Evolutionary conservation across 2,888 invertebrate species (phyloP), one percentile per base, ranked within the genome.

Genomic region (Protophormia terraenovae): DNA sequence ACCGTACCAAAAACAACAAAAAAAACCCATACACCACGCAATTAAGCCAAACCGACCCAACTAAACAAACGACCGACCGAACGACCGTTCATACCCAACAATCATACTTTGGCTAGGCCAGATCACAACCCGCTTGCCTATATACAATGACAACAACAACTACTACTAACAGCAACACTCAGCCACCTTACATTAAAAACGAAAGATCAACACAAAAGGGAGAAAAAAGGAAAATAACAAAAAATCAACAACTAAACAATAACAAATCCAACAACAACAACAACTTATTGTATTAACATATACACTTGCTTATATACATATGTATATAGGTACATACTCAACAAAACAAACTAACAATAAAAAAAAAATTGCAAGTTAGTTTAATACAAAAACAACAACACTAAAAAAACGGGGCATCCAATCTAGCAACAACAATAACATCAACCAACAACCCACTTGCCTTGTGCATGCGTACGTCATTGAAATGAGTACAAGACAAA

Each of bases 391-490:
- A 35, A 50, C 16, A 66, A 47, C 47, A 60, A 50, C 58, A 75
- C 12, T 27, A 19, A 45, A 32, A 60, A 75, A 79, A 53, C 55
- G 66, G 69, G 45, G 58, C 66, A 64, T 64, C 41, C 35, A 50
- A 55, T n/a, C n/a, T n/a, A n/a, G 50, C 45, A 75, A 12, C 22
- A 71, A 69, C 45, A 45, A 71, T 53, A n/a, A n/a, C n/a, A n/a
- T n/a, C n/a, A n/a, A n/a, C 64, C 10, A 62, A 12, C 71, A 84
- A 71, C 80, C 80, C 84, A 84, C 80, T 75, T 76, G 80, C 84
- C 72, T 83, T 80, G 81, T 82, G 76, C 64, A 72, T 76, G 76
- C 84, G 83, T 79, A 84, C 79, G 79, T 73, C 75, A 79, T 75
- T 79, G 75, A 75, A 79, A 69, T 75, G 50, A 76, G 41, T 12